phyloP scores from a whole-genome alignment of 2,888 invertebrate genomes.

The Rosalia funebris region DNA sequence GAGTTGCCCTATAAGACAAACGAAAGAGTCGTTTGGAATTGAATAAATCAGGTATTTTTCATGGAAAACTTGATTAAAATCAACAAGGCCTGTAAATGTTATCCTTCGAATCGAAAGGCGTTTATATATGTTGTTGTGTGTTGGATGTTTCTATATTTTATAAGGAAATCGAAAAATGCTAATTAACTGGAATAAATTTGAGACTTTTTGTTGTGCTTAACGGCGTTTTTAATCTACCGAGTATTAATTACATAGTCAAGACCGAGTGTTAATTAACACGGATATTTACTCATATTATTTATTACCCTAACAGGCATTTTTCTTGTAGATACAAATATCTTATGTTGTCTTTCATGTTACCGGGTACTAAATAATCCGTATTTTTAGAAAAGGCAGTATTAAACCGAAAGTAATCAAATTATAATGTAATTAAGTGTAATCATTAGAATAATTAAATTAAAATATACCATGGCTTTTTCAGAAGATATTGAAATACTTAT shows the following conservation, averaged over 20 bases:
- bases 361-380: neutral
- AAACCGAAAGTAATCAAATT: neutral
- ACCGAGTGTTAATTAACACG: conserved; percentile 4
- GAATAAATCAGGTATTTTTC: conserved; percentile 30
- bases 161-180: conserved; percentile 6
- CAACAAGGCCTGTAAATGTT: conserved; percentile 17
- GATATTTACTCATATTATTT: neutral
- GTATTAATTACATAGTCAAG: neutral
- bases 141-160: conserved; percentile 5
- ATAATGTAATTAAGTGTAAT: no score
- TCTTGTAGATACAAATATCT: neutral
- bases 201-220: conserved; percentile 1
- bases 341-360: neutral
- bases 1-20: conserved; percentile 8
- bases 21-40: conserved; percentile 11
- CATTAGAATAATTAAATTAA: no score
- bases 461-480: no score
- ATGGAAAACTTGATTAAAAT: conserved; percentile 23
- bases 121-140: conserved; percentile 8
- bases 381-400: neutral
- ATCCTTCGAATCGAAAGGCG: conserved; percentile 10
- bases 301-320: neutral
- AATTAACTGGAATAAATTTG: conserved; percentile 18
- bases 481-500: no score
- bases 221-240: conserved; percentile 1